phyloP scores from a whole-genome alignment of 2,888 invertebrate genomes.

The Chironomus tentans region DNA sequence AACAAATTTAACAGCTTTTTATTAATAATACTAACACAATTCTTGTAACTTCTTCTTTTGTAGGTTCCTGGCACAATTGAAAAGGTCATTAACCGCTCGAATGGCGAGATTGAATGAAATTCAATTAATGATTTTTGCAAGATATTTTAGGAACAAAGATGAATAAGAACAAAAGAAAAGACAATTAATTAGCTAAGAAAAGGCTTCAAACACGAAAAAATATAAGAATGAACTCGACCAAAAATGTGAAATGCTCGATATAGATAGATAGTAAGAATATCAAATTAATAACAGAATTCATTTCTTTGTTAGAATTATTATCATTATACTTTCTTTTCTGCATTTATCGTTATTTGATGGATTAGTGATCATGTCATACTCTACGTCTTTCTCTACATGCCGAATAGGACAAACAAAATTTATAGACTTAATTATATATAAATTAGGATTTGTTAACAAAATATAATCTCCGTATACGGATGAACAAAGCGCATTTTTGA shows the following conservation, averaged over 20 bases:
- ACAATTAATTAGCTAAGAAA: neutral
- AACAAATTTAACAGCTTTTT: neutral
- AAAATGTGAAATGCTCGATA: neutral
- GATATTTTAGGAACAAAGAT: neutral
- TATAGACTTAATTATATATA: neutral
- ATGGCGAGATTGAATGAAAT: constrained; percentile 2
- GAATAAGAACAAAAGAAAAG: neutral
- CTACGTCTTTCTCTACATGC: neutral
- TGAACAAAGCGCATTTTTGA: too few species aligned
- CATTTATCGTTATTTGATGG: neutral
- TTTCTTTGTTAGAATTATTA: neutral
- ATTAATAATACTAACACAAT: neutral
- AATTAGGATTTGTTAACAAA: neutral
- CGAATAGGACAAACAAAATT: neutral
- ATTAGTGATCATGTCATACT: neutral
- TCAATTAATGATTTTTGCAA: neutral
- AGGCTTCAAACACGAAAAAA: too few species aligned
- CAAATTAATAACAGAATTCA: neutral
- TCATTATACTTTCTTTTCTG: neutral
- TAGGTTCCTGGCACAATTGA: constrained; percentile 15
- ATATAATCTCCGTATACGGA: too few species aligned
- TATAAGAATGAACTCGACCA: neutral
- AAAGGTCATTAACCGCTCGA: constrained; percentile 13
- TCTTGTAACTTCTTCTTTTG: neutral
- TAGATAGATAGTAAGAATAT: neutral